Percentiles rank a stretch among this genome's conserved stretches.
These are phyloP conservation scores for Anomalospiza imberbis DNA, from an alignment of 2,797 vertebrate genomes.

Conservation along the genomic window DNA sequence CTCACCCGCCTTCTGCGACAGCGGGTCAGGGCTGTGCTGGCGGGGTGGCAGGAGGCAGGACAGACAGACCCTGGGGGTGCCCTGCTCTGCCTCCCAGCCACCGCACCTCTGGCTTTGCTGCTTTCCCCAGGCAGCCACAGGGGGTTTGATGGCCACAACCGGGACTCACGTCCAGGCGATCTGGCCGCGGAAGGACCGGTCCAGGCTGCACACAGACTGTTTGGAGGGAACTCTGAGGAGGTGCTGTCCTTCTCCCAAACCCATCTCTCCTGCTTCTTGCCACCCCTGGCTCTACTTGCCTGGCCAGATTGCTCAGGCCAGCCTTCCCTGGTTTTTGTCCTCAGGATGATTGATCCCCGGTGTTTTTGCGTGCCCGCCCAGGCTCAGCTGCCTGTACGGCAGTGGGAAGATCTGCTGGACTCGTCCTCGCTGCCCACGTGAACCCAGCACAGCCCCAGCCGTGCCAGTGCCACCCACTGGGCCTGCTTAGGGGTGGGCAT, in stretches of 20 bases:
- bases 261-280: not conserved
- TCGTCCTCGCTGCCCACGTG: rapidly evolving
- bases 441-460: not conserved
- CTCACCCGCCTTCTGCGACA: not conserved
- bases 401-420: not conserved
- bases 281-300: not conserved
- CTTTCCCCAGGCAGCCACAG: rapidly evolving
- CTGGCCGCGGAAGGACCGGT: rapidly evolving
- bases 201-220: rapidly evolving
- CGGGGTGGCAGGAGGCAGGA: rapidly evolving
- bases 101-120: not conserved
- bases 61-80: not conserved
- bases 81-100: rapidly evolving
- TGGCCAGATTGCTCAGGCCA: not conserved
- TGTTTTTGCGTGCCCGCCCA: not conserved
- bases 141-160: rapidly evolving
- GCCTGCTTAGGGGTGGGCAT: rapidly evolving
- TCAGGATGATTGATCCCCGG: not conserved
- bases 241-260: not conserved
- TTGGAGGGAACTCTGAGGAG: not conserved
- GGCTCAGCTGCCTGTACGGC: not conserved
- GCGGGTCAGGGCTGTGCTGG: not conserved
- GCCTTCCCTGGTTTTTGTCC: not conserved
- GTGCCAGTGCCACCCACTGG: rapidly evolving
- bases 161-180: rapidly evolving